A percentile compares a stretch with the other conserved stretches of the same genome.
Conservation (phyloP, 1,140 invertebrate species). For the Heliconius nattereri region DNA sequence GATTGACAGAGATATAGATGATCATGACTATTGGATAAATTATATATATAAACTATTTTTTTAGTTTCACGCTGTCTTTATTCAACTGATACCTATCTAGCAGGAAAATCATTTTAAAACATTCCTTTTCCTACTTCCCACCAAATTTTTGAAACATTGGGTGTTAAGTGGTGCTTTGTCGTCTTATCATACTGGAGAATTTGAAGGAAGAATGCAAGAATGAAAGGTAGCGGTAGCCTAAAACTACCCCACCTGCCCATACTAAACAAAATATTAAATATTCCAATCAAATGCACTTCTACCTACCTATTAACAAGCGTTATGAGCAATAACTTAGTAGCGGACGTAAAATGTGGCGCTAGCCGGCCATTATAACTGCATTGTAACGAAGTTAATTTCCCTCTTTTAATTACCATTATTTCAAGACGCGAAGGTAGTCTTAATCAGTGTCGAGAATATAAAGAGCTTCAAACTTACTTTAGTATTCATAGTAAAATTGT, state of each 20-base stretch:
- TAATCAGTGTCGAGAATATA: slow-evolving; percentile 25
- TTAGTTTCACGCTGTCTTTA: too few species aligned
- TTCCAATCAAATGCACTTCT: not conserved
- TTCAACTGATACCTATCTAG: too few species aligned
- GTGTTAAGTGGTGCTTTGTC: too few species aligned
- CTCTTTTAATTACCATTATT: slow-evolving; percentile 41
- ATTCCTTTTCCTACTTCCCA: too few species aligned
- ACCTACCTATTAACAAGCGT: slow-evolving; percentile 1
- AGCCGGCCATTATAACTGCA: slow-evolving; percentile 29
- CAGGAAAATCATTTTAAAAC: too few species aligned
- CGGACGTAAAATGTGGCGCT: slow-evolving; percentile 30
- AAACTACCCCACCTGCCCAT: too few species aligned
- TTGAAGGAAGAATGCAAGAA: too few species aligned
- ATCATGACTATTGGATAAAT: too few species aligned
- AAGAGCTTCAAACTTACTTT: not conserved
- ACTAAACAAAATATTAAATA: not conserved
- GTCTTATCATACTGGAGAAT: too few species aligned
- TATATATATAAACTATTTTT: too few species aligned
- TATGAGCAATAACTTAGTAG: slow-evolving; percentile 30
- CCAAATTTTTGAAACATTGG: too few species aligned
- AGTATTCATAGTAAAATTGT: not conserved
- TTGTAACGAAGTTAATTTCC: slow-evolving; percentile 39
- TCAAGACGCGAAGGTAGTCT: slow-evolving; percentile 26
- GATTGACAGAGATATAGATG: too few species aligned
- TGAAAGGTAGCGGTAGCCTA: not conserved